Conservation (phyloP, 2,888 invertebrate species). For the Himalopsyche anomala region DNA sequence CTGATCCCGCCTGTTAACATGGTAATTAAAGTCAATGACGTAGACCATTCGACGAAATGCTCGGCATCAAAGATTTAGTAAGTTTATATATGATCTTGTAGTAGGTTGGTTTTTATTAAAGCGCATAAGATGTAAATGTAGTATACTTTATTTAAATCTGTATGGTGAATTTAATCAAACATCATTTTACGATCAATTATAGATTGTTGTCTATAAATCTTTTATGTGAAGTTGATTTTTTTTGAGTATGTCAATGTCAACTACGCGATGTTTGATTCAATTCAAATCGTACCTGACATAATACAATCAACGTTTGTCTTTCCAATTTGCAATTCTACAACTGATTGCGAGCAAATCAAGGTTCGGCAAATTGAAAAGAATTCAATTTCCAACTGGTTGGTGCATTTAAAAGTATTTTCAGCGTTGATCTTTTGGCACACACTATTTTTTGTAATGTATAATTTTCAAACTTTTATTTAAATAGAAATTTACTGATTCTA, state of each 20-base stretch:
- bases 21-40: no score
- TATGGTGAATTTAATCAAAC: no score
- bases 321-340: constrained; percentile 62
- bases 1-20: no score
- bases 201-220: no score
- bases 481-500: background rate
- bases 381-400: constrained; percentile 45
- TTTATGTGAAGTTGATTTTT: no score
- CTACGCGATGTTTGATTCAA: constrained; percentile 48
- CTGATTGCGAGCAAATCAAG: constrained; percentile 60
- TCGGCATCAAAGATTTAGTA: no score
- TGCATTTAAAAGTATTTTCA: constrained; percentile 51
- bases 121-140: no score
- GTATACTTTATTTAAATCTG: no score
- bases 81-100: no score
- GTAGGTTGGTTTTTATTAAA: no score
- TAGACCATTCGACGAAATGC: no score
- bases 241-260: background rate
- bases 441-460: background rate
- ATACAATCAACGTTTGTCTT: constrained; percentile 63
- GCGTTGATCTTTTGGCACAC: background rate
- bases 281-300: constrained; percentile 54
- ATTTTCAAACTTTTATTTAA: background rate
- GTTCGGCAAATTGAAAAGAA: constrained; percentile 57
- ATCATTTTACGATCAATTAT: no score